Percentiles rank a stretch among this genome's conserved stretches.
Conservation (phyloP, 2,888 invertebrate genomes). For the Trichacis sp. region DNA sequence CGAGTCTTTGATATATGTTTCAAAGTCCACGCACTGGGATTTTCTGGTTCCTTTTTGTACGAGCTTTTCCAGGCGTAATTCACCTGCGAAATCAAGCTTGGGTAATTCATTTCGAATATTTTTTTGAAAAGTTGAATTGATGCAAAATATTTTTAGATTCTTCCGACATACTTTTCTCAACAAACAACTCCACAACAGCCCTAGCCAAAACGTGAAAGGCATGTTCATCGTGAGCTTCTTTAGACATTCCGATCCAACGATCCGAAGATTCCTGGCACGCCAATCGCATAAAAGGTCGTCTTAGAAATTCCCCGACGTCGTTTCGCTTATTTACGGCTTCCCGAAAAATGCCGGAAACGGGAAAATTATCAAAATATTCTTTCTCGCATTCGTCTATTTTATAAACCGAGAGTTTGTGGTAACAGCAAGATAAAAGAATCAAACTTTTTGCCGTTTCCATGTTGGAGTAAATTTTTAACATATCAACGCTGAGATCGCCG, state of each 20-base stretch:
- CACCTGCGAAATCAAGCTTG: no score
- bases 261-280: constrained; percentile 78
- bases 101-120: no score
- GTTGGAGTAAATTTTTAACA: constrained; percentile 76
- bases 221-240: constrained; percentile 68
- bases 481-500: constrained; percentile 79
- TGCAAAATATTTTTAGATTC: no score
- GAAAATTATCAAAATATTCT: constrained; percentile 75
- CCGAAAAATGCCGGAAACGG: constrained; percentile 73
- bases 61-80: constrained; percentile 52
- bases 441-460: constrained; percentile 72
- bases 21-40: constrained; percentile 58
- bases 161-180: constrained; percentile 71
- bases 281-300: constrained; percentile 78
- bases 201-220: constrained; percentile 67
- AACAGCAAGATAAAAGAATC: constrained; percentile 83
- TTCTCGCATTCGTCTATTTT: constrained; percentile 31
- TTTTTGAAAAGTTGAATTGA: no score
- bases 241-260: constrained; percentile 71
- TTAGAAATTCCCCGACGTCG: constrained; percentile 70
- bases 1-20: constrained; percentile 56
- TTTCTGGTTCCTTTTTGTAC: constrained; percentile 60
- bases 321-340: constrained; percentile 58
- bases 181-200: constrained; percentile 76
- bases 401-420: constrained; percentile 75